phyloP scores from a whole-genome alignment of 2,113 vertebrate species.

The Tautogolabrus adspersus region DNA sequence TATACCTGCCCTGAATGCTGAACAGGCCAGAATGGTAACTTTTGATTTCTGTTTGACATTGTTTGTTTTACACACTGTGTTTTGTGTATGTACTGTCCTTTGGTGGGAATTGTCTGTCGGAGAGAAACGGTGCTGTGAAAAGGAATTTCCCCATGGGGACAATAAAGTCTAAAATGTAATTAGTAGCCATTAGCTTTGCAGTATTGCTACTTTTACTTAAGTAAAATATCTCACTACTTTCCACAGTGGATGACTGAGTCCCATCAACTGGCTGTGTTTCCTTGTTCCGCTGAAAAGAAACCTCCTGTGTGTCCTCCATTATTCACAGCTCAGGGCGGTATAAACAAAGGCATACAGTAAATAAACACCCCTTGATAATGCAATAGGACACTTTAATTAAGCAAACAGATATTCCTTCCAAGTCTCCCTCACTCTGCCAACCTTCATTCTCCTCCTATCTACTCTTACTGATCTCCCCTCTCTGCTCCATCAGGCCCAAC shows the following conservation, averaged over 20 bases:
- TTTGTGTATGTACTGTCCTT: too few species aligned
- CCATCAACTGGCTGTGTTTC: background rate
- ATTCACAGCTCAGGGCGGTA: conserved; percentile 52
- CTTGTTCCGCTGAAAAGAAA: background rate
- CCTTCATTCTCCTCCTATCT: conserved; percentile 31
- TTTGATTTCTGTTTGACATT: too few species aligned
- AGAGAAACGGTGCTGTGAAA: too few species aligned
- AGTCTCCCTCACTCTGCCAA: conserved; percentile 1
- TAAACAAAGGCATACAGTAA: conserved; percentile 58
- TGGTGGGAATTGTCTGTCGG: too few species aligned
- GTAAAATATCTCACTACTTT: background rate
- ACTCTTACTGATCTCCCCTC: conserved; percentile 18
- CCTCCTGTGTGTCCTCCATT: conserved; percentile 39
- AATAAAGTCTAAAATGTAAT: too few species aligned
- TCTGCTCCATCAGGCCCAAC: background rate
- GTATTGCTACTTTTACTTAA: background rate
- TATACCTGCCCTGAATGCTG: too few species aligned
- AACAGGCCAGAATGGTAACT: too few species aligned
- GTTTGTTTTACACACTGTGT: too few species aligned
- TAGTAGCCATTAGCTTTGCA: too few species aligned
- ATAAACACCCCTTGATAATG: conserved; percentile 54
- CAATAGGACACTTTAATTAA: conserved; percentile 49
- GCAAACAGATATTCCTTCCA: conserved; percentile 46
- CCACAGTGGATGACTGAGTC: background rate
- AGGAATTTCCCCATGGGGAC: too few species aligned